phyloP scores from a whole-genome alignment of 2,113 vertebrate species.

The Electrona antarctica region DNA sequence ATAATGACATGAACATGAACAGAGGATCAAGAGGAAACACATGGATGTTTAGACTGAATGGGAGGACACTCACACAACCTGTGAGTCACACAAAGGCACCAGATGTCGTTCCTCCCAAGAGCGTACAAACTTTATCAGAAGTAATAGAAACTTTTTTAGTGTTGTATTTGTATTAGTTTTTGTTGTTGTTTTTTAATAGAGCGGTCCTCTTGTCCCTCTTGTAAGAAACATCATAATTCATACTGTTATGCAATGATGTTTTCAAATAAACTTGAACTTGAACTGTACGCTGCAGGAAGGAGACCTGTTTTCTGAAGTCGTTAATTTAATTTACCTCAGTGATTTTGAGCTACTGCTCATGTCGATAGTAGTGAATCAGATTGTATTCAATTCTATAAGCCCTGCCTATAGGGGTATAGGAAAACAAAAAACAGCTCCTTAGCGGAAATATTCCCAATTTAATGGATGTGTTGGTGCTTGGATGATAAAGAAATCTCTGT shows the following conservation, averaged over 20 bases:
- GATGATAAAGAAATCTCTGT: neutral
- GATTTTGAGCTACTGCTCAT: neutral
- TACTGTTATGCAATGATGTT: no score
- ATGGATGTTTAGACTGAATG: no score
- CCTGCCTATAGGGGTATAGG: slow-evolving; percentile 3
- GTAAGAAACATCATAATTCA: no score
- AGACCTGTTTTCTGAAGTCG: neutral
- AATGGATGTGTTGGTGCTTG: neutral
- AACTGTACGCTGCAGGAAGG: neutral
- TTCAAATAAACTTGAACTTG: no score
- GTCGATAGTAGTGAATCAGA: neutral
- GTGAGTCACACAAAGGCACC: no score
- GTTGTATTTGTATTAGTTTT: no score
- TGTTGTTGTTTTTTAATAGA: no score
- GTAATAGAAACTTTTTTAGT: no score
- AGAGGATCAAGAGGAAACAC: neutral
- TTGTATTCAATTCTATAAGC: slow-evolving; percentile 13
- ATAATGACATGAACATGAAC: neutral
- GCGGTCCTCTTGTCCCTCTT: no score
- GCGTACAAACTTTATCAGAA: no score
- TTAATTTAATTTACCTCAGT: neutral
- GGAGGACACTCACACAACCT: no score
- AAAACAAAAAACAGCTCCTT: slow-evolving; percentile 1
- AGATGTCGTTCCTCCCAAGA: no score
- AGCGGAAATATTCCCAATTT: neutral